Evolutionary conservation across 2,888 invertebrate species (phyloP), one percentile per base, ranked within the genome.

Genomic region (Amphipyra berbera): DNA sequence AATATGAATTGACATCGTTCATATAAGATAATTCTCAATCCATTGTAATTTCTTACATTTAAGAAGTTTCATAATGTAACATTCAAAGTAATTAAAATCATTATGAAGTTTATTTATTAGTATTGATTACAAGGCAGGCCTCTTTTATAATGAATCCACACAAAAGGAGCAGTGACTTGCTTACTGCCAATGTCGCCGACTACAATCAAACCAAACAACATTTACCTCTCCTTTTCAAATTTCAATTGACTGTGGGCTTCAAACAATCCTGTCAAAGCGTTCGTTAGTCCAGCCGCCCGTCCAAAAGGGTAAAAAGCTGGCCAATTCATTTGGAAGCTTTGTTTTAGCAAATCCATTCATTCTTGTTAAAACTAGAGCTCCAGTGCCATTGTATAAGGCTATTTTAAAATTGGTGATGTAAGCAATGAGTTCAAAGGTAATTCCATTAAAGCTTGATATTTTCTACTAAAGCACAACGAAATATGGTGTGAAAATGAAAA

Each of bases 211-310:
- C 10, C 27, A 12, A 44, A 45, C 50, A 63, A 47, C 52, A 64
- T 44, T 49, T 42, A 12, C 2, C 37, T 48, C 2, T 46, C 8
- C 44, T 41, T 53, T 70, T 53, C 13, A 30, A 35, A 52, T 14
- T 52, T 13, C 40, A 64, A 27, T 48, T 8, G 33, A 38, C 15
- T 37, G 37, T 30, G 30, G 49, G 10, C 49, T 47, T 44, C 38
- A 48, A 53, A 57, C 47, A 61, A 65, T 61, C 45, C 49, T 46
- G 48, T 58, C 54, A 62, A 66, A 66, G 66, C 44, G 30, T 46
- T 73, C 66, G 66, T 71, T 74, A 75, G 67, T 60, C 52, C 47
- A 60, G 48, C 41, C 57, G 38, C 44, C 47, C 12, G 14, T 37
- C 37, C 47, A 41, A 61, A 74, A 69, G 35, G 50, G 40, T 40